These are phyloP conservation scores for Drosophila aff. DNA, from an alignment of 1,140 invertebrate genomes.

Conservation along the genomic window DNA sequence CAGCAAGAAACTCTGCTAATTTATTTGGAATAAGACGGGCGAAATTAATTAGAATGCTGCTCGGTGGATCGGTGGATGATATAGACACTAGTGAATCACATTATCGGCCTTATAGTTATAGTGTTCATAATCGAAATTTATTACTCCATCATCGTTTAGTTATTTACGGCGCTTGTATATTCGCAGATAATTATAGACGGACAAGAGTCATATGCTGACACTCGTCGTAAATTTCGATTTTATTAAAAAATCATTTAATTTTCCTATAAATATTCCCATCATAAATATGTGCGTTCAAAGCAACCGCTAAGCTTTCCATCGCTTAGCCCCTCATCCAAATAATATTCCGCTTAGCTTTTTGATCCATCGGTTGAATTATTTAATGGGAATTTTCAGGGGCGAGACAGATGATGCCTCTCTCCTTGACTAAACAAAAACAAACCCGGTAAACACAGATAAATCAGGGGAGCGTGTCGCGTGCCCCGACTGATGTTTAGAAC, in stretches of 20 bases:
- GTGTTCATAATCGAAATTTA: conserved; percentile 24
- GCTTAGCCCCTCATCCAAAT: conserved; percentile 21
- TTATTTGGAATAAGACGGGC: conserved; percentile 4
- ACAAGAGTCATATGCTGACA: conserved; percentile 29
- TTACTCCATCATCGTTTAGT: conserved; percentile 14
- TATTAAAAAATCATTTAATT: conserved; percentile 56
- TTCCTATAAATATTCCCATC: background rate
- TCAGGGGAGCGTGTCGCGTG: conserved; percentile 68
- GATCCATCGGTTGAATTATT: conserved; percentile 37
- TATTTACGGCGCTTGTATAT: conserved; percentile 31
- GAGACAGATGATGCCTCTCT: background rate
- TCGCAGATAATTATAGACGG: conserved; percentile 35
- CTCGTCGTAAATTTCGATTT: conserved; percentile 40
- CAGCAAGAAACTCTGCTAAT: conserved; percentile 16
- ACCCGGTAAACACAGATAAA: conserved; percentile 63
- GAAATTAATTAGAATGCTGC: conserved; percentile 16
- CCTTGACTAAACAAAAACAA: conserved; percentile 24
- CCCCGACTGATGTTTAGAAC: conserved; percentile 39
- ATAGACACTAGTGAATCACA: conserved; percentile 16
- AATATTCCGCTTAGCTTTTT: conserved; percentile 41
- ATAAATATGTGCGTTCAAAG: conserved; percentile 55
- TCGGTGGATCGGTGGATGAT: background rate
- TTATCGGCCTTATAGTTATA: conserved; percentile 6
- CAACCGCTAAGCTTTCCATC: conserved; percentile 26
- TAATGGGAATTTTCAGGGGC: conserved; percentile 25